Evolutionary conservation across 2,888 invertebrate species (phyloP).

Genomic region (Eupithecia exiguata): DNA sequence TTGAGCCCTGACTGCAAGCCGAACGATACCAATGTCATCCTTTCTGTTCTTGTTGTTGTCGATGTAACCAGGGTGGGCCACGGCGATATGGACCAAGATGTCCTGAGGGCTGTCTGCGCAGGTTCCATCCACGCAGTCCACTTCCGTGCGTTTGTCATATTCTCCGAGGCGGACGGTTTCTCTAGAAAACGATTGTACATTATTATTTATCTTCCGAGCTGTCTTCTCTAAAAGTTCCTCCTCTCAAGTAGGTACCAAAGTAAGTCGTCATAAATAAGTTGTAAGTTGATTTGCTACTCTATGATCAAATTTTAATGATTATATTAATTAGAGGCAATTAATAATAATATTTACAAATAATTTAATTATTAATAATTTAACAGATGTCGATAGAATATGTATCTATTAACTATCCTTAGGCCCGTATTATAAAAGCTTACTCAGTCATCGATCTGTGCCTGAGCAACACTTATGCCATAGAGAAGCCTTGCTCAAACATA

Average conservation of each 20-base stretch:
- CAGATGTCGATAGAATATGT: background rate
- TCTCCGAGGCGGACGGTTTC: slow-evolving; percentile 86
- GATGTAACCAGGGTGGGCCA: slow-evolving; percentile 85
- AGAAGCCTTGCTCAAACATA: too few species aligned
- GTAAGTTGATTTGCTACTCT: too few species aligned
- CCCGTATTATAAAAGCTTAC: too few species aligned
- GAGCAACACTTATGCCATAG: too few species aligned
- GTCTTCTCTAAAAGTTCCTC: too few species aligned
- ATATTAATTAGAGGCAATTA: too few species aligned
- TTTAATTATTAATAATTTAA: too few species aligned
- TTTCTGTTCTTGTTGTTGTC: slow-evolving; percentile 77
- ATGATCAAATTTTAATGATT: too few species aligned
- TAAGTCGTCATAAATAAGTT: too few species aligned
- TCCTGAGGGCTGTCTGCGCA: slow-evolving; percentile 87
- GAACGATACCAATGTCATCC: slow-evolving; percentile 84
- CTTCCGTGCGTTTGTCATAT: slow-evolving; percentile 84
- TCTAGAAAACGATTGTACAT: slow-evolving; percentile 56
- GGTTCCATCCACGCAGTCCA: slow-evolving; percentile 82
- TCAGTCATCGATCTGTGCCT: too few species aligned
- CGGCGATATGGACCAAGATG: slow-evolving; percentile 84
- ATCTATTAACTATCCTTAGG: background rate
- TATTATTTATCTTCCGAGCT: background rate
- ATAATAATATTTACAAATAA: too few species aligned
- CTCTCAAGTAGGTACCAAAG: too few species aligned
- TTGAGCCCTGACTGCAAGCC: slow-evolving; percentile 69